Evolutionary conservation across 2,113 vertebrate species (phyloP).

Genomic region (Trichechus manatus): DNA sequence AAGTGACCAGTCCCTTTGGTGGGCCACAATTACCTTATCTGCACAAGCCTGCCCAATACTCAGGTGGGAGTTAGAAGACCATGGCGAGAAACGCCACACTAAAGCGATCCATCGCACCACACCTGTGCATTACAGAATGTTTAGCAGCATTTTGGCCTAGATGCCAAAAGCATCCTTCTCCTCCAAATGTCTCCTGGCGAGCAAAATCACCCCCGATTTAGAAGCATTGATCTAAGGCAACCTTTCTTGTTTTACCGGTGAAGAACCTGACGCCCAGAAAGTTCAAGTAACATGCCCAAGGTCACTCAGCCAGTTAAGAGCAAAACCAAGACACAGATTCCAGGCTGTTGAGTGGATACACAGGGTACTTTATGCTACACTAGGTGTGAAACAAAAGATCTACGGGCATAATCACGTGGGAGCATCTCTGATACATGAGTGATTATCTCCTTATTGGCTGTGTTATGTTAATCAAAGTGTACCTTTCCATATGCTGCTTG

Average conservation of each 20-base stretch:
- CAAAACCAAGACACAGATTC: not conserved
- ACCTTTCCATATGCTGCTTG: slow-evolving; percentile 90
- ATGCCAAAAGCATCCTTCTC: not conserved
- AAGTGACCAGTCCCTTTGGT: no score
- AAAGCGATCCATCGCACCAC: no score
- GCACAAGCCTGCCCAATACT: no score
- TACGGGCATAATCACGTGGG: accelerated
- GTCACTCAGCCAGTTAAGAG: not conserved
- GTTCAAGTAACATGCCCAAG: not conserved
- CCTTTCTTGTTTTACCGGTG: not conserved
- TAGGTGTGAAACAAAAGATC: not conserved
- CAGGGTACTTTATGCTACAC: not conserved
- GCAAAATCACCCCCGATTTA: not conserved
- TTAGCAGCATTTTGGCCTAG: not conserved
- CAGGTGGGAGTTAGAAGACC: no score
- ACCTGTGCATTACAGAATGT: accelerated
- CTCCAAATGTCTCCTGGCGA: not conserved
- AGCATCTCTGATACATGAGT: not conserved
- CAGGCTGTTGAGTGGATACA: not conserved
- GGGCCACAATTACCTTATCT: no score
- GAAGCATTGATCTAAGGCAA: not conserved
- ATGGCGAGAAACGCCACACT: no score
- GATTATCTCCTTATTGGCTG: not conserved
- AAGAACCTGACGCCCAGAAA: not conserved
- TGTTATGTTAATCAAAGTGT: not conserved